A percentile compares a stretch with the other conserved stretches of the same genome.
Conservation (phyloP, 2,888 invertebrate genomes). For the Eupithecia abbreviata region DNA sequence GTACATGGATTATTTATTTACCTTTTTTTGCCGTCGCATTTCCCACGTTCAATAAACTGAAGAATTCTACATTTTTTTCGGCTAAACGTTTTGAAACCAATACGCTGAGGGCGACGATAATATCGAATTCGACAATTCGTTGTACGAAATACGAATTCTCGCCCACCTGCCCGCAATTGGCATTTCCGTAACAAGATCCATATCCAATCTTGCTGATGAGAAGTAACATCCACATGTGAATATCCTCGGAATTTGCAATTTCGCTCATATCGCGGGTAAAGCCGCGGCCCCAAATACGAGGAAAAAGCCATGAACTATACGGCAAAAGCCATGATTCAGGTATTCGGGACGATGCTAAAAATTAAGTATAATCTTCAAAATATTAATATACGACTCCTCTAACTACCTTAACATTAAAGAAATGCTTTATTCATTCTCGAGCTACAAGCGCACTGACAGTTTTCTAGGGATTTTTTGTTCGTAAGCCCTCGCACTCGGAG, state of each 20-base stretch:
- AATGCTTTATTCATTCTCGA: not conserved
- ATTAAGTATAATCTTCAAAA: not conserved
- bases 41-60: not conserved
- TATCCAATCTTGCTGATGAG: conserved; percentile 14
- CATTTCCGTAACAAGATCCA: conserved; percentile 10
- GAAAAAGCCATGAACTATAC: not conserved
- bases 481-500: too few species aligned
- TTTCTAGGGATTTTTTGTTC: not conserved
- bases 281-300: not conserved
- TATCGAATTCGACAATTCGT: conserved; percentile 4
- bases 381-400: not conserved
- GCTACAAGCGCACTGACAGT: not conserved
- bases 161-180: not conserved
- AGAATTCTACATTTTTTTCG: not conserved
- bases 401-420: not conserved
- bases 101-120: not conserved
- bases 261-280: conserved; percentile 6
- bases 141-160: not conserved
- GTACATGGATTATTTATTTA: not conserved
- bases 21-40: too few species aligned
- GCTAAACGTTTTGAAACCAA: not conserved
- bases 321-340: not conserved
- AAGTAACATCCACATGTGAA: conserved; percentile 2
- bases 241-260: conserved; percentile 22
- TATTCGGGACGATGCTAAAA: not conserved